Evolutionary conservation across 1,140 invertebrate species (phyloP).

Genomic region (Pseudomyrmex cubaensis): DNA sequence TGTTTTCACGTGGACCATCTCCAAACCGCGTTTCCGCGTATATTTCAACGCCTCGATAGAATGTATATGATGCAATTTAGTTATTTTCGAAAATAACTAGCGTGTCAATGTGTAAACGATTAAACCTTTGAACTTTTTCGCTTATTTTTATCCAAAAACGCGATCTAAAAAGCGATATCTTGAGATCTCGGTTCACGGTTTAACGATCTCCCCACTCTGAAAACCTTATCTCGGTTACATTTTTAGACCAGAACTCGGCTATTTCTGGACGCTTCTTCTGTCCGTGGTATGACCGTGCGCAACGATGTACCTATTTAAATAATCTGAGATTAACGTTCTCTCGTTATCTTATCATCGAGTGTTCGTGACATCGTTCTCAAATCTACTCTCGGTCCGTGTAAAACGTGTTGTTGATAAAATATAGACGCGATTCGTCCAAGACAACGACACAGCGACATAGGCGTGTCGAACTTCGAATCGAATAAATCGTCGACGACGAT

Average conservation of each 20-base stretch:
- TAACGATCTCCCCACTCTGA: too few relatives aligned
- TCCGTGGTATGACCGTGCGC: too few relatives aligned
- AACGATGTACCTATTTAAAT: background rate
- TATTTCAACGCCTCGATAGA: slow-evolving; percentile 15
- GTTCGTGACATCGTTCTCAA: background rate
- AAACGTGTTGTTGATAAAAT: background rate
- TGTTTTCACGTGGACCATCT: slow-evolving; percentile 22
- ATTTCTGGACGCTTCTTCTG: too few relatives aligned
- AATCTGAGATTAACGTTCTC: background rate
- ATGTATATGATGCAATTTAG: background rate
- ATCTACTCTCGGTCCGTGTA: background rate
- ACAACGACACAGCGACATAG: slow-evolving; percentile 15
- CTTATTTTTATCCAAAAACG: background rate
- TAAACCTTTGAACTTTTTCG: background rate
- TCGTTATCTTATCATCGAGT: background rate
- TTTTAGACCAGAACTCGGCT: too few relatives aligned
- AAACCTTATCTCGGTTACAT: too few relatives aligned
- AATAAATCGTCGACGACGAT: slow-evolving; percentile 67
- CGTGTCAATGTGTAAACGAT: background rate
- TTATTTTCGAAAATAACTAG: background rate
- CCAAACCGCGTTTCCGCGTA: background rate
- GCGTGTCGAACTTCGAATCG: slow-evolving; percentile 68
- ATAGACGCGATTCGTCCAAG: background rate
- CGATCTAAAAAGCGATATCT: background rate
- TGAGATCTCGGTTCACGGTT: background rate